These are phyloP conservation scores for Sinocyclocheilus anophthalmus DNA, from an alignment of 2,113 vertebrate species.

Conservation along the genomic window DNA sequence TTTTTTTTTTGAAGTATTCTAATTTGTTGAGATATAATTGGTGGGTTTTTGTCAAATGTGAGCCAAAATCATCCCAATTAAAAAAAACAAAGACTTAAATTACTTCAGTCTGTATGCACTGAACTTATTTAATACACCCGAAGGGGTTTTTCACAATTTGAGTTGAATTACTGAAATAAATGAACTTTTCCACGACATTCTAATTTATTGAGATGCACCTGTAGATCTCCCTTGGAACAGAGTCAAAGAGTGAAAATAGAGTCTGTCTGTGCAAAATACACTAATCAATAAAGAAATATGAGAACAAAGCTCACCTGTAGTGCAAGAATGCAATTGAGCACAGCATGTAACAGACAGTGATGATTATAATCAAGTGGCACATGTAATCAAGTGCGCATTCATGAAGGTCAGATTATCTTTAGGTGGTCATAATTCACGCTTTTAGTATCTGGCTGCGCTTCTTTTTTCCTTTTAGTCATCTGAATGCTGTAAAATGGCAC, in stretches of 20 bases:
- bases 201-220: too few species aligned
- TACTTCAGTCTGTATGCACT: too few species aligned
- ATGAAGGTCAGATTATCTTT: constrained; percentile 27
- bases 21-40: too few species aligned
- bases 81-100: too few species aligned
- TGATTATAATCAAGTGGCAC: constrained; percentile 13
- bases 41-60: too few species aligned
- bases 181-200: too few species aligned
- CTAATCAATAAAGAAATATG: not conserved
- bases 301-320: constrained; percentile 9
- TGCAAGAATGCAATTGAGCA: constrained; percentile 4
- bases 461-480: not conserved
- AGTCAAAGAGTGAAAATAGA: not conserved
- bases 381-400: constrained; percentile 10
- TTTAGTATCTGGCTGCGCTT: not conserved
- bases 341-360: constrained; percentile 14
- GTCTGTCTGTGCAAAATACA: not conserved
- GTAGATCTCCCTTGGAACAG: not conserved
- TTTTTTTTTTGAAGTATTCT: too few species aligned
- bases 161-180: too few species aligned
- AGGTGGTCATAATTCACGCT: constrained; percentile 31
- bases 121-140: too few species aligned
- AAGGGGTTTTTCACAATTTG: too few species aligned
- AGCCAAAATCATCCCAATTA: too few species aligned
- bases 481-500: constrained; percentile 32